Conservation (phyloP, 2,797 vertebrate species). For the Lacerta agilis region DNA sequence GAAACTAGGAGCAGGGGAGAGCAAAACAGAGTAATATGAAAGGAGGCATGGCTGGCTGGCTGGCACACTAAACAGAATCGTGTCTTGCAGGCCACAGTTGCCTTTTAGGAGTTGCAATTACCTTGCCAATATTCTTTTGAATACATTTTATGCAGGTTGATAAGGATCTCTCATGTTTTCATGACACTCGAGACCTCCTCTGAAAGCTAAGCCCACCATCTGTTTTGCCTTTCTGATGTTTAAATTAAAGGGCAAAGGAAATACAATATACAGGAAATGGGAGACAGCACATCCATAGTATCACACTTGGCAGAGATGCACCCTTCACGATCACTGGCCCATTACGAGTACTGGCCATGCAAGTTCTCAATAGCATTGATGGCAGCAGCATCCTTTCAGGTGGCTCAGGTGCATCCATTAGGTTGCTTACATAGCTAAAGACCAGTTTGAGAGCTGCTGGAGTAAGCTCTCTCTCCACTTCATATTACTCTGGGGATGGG, state of each 20-base stretch:
- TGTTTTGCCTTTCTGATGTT: constrained; percentile 21
- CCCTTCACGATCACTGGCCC: background rate
- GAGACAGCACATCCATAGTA: background rate
- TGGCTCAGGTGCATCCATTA: background rate
- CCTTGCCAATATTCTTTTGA: constrained; percentile 22
- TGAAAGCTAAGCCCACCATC: constrained; percentile 36
- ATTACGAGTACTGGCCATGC: background rate
- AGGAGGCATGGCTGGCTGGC: background rate
- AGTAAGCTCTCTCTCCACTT: background rate
- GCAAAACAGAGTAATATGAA: no score
- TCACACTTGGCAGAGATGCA: background rate
- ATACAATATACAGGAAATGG: constrained; percentile 14
- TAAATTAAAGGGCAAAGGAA: constrained; percentile 20
- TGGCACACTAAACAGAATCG: background rate
- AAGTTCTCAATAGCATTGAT: background rate
- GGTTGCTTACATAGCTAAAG: background rate
- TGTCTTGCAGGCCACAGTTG: background rate
- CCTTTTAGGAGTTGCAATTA: constrained; percentile 16
- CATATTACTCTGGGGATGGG: background rate
- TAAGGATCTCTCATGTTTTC: constrained; percentile 4
- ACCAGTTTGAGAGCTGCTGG: background rate
- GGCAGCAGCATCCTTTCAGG: background rate
- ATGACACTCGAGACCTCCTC: constrained; percentile 40
- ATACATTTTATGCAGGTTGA: constrained; percentile 23
- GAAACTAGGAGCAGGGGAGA: no score